phyloP scores from a whole-genome alignment of 2,113 vertebrate species.

The Barbus barbus region DNA sequence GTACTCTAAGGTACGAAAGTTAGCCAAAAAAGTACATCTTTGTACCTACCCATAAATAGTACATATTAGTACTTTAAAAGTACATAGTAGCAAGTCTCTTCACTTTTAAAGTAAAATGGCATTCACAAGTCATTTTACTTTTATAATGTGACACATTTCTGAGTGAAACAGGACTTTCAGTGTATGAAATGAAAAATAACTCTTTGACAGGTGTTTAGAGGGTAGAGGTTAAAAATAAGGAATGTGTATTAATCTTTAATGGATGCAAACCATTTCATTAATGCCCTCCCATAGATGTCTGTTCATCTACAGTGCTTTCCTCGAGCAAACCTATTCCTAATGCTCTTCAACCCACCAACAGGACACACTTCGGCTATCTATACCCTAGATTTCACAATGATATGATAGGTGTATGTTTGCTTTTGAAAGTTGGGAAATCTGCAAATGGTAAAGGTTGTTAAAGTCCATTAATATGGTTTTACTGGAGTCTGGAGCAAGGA shows the following conservation, averaged over 20 bases:
- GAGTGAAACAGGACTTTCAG: no score
- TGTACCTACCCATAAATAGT: no score
- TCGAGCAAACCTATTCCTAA: no score
- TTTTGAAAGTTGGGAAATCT: slow-evolving; percentile 19
- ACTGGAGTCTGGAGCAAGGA: neutral
- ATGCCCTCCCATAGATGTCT: neutral
- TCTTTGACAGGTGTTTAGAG: neutral
- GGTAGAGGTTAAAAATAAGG: neutral
- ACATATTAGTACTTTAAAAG: no score
- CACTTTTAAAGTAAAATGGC: neutral
- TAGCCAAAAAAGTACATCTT: no score
- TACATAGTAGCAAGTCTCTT: no score
- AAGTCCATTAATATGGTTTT: neutral
- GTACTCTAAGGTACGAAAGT: no score
- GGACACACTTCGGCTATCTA: neutral
- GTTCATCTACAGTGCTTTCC: neutral
- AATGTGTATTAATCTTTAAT: neutral
- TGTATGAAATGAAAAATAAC: neutral
- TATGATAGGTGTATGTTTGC: slow-evolving; percentile 15
- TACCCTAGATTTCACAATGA: slow-evolving; percentile 44
- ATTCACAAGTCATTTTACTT: neutral
- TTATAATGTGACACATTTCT: neutral
- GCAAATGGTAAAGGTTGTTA: neutral
- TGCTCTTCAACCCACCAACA: neutral
- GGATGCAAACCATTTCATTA: neutral